Evolutionary conservation across 2,113 vertebrate species (phyloP).

Genomic region (Anolis sagrei): DNA sequence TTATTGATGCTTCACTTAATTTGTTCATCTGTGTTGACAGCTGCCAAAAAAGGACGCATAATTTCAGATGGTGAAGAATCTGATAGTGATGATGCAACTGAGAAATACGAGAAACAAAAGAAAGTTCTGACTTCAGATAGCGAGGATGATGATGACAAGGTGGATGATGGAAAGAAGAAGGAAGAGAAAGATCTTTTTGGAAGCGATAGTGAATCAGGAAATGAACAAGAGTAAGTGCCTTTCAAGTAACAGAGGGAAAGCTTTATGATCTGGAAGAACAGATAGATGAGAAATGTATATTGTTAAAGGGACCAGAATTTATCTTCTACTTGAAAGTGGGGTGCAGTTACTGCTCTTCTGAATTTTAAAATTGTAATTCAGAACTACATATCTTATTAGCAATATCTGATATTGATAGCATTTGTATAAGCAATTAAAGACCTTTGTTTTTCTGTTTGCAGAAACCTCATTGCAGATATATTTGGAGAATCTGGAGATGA

Average conservation of each 20-base stretch:
- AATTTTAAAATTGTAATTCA: neutral
- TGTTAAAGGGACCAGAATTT: constrained; percentile 5
- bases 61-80: constrained; percentile 91
- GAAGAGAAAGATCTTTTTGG: constrained; percentile 94
- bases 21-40: constrained; percentile 64
- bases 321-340: neutral
- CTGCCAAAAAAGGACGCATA: constrained; percentile 85
- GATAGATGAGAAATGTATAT: neutral
- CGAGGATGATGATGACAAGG: constrained; percentile 83
- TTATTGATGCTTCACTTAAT: neutral
- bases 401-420: neutral
- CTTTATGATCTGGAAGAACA: neutral
- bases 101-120: constrained; percentile 78
- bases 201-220: constrained; percentile 94
- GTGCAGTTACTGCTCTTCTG: neutral
- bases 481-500: constrained; percentile 99
- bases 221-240: constrained; percentile 92
- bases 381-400: neutral
- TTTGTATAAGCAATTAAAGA: constrained; percentile 5
- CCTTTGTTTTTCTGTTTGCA: constrained; percentile 62
- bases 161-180: constrained; percentile 76
- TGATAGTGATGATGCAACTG: constrained; percentile 82
- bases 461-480: constrained; percentile 98
- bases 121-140: constrained; percentile 85
- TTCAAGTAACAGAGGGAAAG: neutral